Base-by-base conservation (phyloP, 2,888 invertebrate genomes). In the Campaea margaritaria region DNA sequence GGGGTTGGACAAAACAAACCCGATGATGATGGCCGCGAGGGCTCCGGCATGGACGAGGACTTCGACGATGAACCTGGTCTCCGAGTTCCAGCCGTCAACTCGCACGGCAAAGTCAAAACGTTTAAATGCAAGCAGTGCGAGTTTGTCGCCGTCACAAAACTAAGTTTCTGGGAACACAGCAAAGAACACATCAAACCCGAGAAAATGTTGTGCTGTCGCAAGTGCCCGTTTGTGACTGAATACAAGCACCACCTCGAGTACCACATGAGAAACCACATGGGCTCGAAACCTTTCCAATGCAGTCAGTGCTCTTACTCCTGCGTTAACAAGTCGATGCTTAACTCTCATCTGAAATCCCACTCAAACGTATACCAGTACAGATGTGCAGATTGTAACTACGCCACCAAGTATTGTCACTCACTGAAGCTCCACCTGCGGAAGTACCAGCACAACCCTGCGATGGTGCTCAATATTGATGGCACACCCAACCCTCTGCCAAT, bases 281-380 rank as follows among this genome's bases (percentile, higher is more conserved):
- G 98, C 39, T 96, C 96, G 0, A 99, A 99, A 82, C 99, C 99
- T 0, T 99, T 97, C 93, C 96, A 97, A 82, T 99, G 99, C 86
- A 94, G 94, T 65, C 95, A 97, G 79, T 99, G 99, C 83, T 93
- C 94, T 14, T 98, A 98, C 78, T 94, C 95, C 0, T 99, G 99
- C 82, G 98, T 99, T n/a, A 99, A 98, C 91, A 98, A 99, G 84
- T 99, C 99, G 0, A 99, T 99, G 99, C 93, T 99, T 55, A 99
- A 98, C 87, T 99, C 98, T 0, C 99, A 99, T 83, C 94, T 98
- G 80, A 99, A 99, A 82, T 98, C 98, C 0, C 99, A 99, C 86
- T 97, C 97, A 0, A 96, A 96, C 68, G 93, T 98, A 0, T 98
- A 98, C 79, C 98, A 98, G 80, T 99, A 98, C 85, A 94, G 97